Conservation (phyloP, 2,888 invertebrate species). For the Noctuana brunneofusca region DNA sequence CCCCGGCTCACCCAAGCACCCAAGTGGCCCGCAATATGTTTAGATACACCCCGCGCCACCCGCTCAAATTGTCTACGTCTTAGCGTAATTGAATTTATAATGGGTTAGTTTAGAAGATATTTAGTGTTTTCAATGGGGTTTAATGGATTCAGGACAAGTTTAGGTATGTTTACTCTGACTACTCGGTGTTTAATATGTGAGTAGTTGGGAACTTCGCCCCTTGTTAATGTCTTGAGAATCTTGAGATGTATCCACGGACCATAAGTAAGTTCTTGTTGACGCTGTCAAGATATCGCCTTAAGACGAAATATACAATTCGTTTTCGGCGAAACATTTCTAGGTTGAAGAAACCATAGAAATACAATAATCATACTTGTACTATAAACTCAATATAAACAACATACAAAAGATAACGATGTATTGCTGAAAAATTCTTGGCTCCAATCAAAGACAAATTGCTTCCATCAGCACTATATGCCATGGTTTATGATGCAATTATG, state of each 20-base stretch:
- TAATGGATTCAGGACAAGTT: constrained; percentile 34
- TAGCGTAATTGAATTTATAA: constrained; percentile 81
- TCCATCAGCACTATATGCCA: constrained; percentile 17
- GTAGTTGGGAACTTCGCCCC: constrained; percentile 21
- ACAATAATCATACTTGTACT: too few species aligned
- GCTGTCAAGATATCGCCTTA: not conserved
- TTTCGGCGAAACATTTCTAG: too few species aligned
- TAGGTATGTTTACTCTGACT: constrained; percentile 29
- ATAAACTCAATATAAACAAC: too few species aligned
- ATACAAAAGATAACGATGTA: not conserved
- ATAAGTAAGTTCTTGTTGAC: constrained; percentile 8
- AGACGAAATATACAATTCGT: not conserved
- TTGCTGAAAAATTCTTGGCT: not conserved
- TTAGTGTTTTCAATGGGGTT: constrained; percentile 58
- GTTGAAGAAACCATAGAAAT: too few species aligned
- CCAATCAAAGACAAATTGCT: constrained; percentile 22
- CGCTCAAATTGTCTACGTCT: constrained; percentile 71
- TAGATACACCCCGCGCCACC: constrained; percentile 46
- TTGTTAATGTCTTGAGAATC: constrained; percentile 12
- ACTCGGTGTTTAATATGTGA: constrained; percentile 28
- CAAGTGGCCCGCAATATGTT: constrained; percentile 71
- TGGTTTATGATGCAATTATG: constrained; percentile 35
- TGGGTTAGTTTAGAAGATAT: constrained; percentile 75
- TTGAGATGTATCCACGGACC: constrained; percentile 3
- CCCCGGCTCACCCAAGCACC: constrained; percentile 43